Percentiles rank a stretch among this genome's conserved stretches.
Evolutionary conservation across 2,797 vertebrate genomes (phyloP).

Genomic region (Pseudochaenichthys georgianus): DNA sequence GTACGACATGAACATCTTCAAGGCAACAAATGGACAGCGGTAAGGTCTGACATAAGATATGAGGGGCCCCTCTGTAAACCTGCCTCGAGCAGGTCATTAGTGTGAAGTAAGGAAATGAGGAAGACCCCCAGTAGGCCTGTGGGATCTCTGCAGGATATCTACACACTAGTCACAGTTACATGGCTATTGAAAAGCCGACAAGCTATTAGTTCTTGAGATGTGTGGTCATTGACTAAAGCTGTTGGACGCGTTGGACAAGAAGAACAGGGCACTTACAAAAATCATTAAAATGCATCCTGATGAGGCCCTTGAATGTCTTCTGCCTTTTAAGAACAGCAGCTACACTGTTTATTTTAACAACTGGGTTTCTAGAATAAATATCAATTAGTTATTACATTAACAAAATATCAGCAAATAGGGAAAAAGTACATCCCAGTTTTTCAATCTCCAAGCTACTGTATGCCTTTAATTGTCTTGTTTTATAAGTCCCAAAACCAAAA

Average conservation of each 20-base stretch:
- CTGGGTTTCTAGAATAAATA: not conserved
- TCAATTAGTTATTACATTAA: too few species aligned
- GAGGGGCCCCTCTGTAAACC: slow-evolving; percentile 10
- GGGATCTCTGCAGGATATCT: not conserved
- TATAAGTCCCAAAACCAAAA: too few species aligned
- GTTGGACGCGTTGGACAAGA: not conserved
- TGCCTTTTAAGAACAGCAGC: slow-evolving; percentile 1
- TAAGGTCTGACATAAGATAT: slow-evolving; percentile 16
- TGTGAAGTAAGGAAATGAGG: slow-evolving; percentile 1
- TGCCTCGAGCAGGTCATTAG: slow-evolving; percentile 6
- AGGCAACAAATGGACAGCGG: not conserved
- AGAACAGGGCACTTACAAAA: not conserved
- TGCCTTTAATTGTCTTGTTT: too few species aligned
- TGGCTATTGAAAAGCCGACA: not conserved
- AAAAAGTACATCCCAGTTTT: too few species aligned
- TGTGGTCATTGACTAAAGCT: not conserved
- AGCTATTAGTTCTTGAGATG: not conserved
- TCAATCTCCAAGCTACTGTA: too few species aligned
- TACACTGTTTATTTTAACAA: not conserved
- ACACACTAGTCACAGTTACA: not conserved
- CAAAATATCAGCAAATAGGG: too few species aligned
- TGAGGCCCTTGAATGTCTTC: not conserved
- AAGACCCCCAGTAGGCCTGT: not conserved
- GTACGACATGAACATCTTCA: slow-evolving; percentile 13
- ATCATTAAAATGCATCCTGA: not conserved